Conservation (phyloP, 2,797 vertebrate species). For the Lycodopsis pacificus region DNA sequence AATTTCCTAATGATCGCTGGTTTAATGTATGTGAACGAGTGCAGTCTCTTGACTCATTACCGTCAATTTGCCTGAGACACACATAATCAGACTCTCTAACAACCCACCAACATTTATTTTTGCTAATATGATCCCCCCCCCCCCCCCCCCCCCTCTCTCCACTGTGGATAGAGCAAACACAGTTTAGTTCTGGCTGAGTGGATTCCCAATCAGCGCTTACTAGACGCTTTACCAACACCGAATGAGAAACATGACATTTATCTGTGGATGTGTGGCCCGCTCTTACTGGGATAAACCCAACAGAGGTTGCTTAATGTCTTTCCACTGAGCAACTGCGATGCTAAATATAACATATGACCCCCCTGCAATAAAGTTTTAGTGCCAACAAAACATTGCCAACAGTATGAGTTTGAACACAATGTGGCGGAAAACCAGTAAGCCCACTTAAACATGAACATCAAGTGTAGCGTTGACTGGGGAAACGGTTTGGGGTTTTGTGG, state of each 20-base stretch:
- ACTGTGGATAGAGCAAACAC: slow-evolving; percentile 95
- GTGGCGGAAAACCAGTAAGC: slow-evolving; percentile 29
- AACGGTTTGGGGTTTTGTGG: slow-evolving; percentile 56
- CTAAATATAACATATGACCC: slow-evolving; percentile 7
- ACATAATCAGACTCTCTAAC: slow-evolving; percentile 95
- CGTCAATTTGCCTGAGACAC: slow-evolving; percentile 98
- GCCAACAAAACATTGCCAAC: slow-evolving; percentile 24
- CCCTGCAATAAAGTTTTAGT: slow-evolving; percentile 13
- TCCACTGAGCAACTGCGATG: neutral
- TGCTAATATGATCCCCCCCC: slow-evolving; percentile 90
- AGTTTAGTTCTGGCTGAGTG: slow-evolving; percentile 94
- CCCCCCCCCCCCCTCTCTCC: slow-evolving; percentile 51
- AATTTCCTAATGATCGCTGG: slow-evolving; percentile 99
- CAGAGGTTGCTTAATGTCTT: slow-evolving; percentile 20
- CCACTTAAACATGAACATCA: slow-evolving; percentile 61
- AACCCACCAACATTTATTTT: slow-evolving; percentile 98
- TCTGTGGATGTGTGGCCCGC: slow-evolving; percentile 69
- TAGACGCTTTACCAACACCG: slow-evolving; percentile 87
- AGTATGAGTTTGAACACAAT: slow-evolving; percentile 12
- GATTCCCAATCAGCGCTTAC: slow-evolving; percentile 88
- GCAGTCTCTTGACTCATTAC: slow-evolving; percentile 99
- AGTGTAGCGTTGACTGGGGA: slow-evolving; percentile 47
- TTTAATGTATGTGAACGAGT: slow-evolving; percentile 99
- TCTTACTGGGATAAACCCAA: slow-evolving; percentile 61
- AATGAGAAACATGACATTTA: slow-evolving; percentile 80